Evolutionary conservation across 2,797 vertebrate species (phyloP).

Genomic region (Pelodytes ibericus): DNA sequence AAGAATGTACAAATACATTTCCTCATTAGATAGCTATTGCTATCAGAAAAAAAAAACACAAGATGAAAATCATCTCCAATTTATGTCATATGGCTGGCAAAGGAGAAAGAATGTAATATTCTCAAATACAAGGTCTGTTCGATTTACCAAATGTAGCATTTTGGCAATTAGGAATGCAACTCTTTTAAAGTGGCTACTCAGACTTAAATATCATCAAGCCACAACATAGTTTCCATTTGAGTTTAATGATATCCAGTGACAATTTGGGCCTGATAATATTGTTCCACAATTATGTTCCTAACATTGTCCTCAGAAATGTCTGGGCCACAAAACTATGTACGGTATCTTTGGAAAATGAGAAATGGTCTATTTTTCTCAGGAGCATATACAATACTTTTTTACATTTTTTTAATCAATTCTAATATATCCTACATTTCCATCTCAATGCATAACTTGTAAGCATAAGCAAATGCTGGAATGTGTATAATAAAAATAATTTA

Average conservation of each 20-base stretch:
- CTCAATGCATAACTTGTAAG: no score
- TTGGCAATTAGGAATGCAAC: not conserved
- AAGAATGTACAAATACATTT: no score
- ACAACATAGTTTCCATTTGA: not conserved
- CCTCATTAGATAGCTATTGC: no score
- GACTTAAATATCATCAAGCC: not conserved
- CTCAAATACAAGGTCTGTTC: not conserved
- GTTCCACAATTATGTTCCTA: not conserved
- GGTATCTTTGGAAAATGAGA: not conserved
- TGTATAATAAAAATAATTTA: no score
- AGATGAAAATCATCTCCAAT: not conserved
- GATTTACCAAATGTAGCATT: not conserved
- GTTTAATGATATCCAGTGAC: not conserved
- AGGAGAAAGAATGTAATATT: not conserved
- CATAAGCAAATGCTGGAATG: no score
- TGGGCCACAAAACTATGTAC: not conserved
- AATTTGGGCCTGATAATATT: not conserved
- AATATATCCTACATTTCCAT: not conserved
- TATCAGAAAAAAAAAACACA: no score
- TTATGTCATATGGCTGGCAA: not conserved
- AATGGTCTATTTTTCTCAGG: not conserved
- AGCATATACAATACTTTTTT: not conserved
- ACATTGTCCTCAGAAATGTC: not conserved
- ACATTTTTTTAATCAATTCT: not conserved
- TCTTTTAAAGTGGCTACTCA: not conserved